Percentiles rank a stretch among this genome's conserved stretches.
Conservation (phyloP, 2,888 invertebrate species). For the Ecliptopera silaceata region DNA sequence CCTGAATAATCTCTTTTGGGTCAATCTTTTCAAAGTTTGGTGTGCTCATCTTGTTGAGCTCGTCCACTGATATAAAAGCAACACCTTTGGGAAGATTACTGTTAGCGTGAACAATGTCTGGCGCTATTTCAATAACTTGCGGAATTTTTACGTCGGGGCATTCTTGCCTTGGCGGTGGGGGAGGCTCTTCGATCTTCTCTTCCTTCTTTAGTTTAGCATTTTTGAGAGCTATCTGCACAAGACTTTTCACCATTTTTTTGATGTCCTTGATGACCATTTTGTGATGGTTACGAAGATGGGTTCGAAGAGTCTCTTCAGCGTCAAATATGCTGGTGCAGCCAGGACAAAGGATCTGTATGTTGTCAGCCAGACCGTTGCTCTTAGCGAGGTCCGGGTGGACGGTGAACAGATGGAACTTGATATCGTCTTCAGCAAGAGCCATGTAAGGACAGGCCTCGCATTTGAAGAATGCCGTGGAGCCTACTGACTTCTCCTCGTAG, state of each 20-base stretch:
- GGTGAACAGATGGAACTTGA: constrained; percentile 78
- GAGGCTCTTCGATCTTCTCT: constrained; percentile 42
- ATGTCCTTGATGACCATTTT: constrained; percentile 85
- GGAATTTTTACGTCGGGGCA: constrained; percentile 68
- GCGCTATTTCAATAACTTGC: constrained; percentile 75
- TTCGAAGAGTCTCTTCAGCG: constrained; percentile 83
- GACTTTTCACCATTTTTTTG: constrained; percentile 81
- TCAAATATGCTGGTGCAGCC: constrained; percentile 87
- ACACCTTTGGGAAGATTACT: constrained; percentile 70
- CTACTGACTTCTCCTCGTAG: constrained; percentile 76
- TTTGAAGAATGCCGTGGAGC: constrained; percentile 78
- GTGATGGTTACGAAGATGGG: constrained; percentile 87
- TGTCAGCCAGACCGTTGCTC: constrained; percentile 78
- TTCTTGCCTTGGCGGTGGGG: constrained; percentile 44
- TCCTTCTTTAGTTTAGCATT: constrained; percentile 73
- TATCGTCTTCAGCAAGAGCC: constrained; percentile 78
- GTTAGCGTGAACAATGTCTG: constrained; percentile 58
- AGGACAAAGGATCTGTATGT: constrained; percentile 84
- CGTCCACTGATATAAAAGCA: constrained; percentile 73
- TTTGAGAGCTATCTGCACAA: constrained; percentile 75
- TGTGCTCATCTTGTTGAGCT: constrained; percentile 74
- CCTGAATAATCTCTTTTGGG: constrained; percentile 76
- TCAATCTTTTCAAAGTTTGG: constrained; percentile 77
- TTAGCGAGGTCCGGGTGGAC: constrained; percentile 75
- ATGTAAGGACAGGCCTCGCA: constrained; percentile 82